Base-by-base conservation (phyloP, 2,113 vertebrate species). In the Aplodontia rufa region DNA sequence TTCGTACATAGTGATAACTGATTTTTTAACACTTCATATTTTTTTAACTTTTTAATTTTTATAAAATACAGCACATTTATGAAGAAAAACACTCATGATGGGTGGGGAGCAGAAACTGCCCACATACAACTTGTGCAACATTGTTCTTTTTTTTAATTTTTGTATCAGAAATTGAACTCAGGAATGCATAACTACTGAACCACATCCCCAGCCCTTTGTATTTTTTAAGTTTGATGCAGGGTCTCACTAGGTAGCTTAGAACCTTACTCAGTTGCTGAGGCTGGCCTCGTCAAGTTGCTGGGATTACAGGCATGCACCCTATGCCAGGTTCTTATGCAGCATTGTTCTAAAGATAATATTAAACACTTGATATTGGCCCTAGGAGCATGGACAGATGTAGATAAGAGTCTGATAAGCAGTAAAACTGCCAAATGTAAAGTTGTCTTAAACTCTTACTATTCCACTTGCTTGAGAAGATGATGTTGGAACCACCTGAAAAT, bases 11-110 rank as follows among this genome's bases (percentile, higher is more conserved):
- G 14, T 84, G 40, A 49, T 87, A 51, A 26, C 16, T 91, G 30
- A 51, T 78, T 90, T 90, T 75, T 58, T 75, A 81, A 62, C 64
- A 55, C 55, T 68, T 87, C 2, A 62, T 90, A 71, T 85, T 78
- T 82, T 80, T 82, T 66, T 66, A 28, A 40, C 12, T 87, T 72
- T 72, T 42, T 55, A 28, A 58, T 58, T 87, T 96, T 84, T 87
- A 19, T 78, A 87, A 60, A 66, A 80, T 83, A 82, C 6, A 28
- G 66, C 37, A 66, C 8, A 49, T 90, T 83, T 88, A 58, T 91
- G 6, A 90, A 79, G 45, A 90, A 88, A 93, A 91, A 80, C 82
- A 69, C 64, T 85, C 93, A 89, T 89, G 30, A 69, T 64, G 75
- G 22, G 45, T 81, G 12, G 3, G 75, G 37, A 72, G 32, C 53